Percentiles rank a stretch among this genome's conserved stretches.
Evolutionary conservation across 2,797 vertebrate species (phyloP).

Genomic region (Danionella dracula): DNA sequence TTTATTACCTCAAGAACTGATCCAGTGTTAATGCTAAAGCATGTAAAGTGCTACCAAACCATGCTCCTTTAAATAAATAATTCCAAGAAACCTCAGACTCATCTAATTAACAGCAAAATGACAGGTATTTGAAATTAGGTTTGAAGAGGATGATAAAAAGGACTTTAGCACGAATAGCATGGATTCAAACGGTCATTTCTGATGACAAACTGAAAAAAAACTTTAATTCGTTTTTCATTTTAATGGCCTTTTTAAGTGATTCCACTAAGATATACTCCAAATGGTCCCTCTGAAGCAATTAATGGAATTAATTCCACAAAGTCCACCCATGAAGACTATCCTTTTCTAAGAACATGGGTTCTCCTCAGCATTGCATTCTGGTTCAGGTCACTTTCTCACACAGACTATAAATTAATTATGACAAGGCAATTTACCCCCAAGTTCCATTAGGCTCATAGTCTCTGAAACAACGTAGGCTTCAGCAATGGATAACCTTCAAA

Average conservation of each 20-base stretch:
- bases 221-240: not conserved
- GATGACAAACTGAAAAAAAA: not conserved
- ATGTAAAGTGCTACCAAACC: too few species aligned
- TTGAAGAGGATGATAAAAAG: too few species aligned
- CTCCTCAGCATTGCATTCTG: not conserved
- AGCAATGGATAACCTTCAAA: slow-evolving; percentile 1
- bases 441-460: not conserved
- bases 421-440: not conserved
- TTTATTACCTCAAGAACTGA: too few species aligned
- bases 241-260: not conserved
- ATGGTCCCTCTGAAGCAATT: not conserved
- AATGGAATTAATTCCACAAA: not conserved
- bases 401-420: not conserved
- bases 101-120: not conserved
- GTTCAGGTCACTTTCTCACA: not conserved
- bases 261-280: not conserved
- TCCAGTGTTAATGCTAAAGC: too few species aligned
- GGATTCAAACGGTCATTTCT: not conserved
- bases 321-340: not conserved
- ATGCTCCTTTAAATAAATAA: not conserved
- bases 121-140: not conserved
- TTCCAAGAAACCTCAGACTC: not conserved
- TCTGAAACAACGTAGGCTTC: slow-evolving; percentile 2
- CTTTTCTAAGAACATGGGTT: not conserved
- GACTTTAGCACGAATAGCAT: not conserved